phyloP scores from a whole-genome alignment of 2,797 vertebrate species.

The Coendou prehensilis region DNA sequence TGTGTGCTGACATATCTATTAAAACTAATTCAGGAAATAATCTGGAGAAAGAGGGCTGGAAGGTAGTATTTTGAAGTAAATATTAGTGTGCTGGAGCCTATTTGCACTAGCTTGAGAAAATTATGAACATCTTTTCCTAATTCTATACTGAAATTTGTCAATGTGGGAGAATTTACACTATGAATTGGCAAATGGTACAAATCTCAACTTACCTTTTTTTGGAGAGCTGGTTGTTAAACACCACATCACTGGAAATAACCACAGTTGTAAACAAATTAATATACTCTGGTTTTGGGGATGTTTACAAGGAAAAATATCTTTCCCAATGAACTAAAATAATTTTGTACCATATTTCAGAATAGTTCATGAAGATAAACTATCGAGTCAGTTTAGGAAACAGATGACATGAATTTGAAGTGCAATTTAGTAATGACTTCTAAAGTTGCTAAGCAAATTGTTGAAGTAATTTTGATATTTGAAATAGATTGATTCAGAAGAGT shows the following conservation, averaged over 20 bases:
- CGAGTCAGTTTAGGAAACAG: conserved; percentile 28
- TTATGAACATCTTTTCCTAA: not conserved
- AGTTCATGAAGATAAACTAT: conserved; percentile 29
- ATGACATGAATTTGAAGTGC: conserved; percentile 44
- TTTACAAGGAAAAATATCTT: conserved; percentile 42
- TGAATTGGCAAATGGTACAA: not conserved
- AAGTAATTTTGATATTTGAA: conserved; percentile 62
- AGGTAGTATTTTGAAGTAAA: conserved; percentile 8
- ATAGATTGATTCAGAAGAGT: conserved; percentile 58
- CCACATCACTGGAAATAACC: not conserved
- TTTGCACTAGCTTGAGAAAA: not conserved
- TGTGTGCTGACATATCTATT: not conserved
- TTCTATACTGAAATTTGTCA: not conserved
- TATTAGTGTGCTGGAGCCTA: not conserved
- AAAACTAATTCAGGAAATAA: not conserved
- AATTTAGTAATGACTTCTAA: conserved; percentile 59
- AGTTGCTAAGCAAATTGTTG: conserved; percentile 32
- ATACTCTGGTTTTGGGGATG: not conserved
- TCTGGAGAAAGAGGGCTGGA: not conserved
- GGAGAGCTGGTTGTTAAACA: not conserved
- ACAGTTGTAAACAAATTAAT: conserved; percentile 14
- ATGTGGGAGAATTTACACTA: not conserved
- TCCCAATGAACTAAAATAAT: not conserved
- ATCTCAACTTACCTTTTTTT: not conserved
- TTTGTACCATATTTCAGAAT: not conserved